These are phyloP conservation scores for Glaucidium brasilianum DNA, from an alignment of 2,113 vertebrate genomes.

Conservation along the genomic window DNA sequence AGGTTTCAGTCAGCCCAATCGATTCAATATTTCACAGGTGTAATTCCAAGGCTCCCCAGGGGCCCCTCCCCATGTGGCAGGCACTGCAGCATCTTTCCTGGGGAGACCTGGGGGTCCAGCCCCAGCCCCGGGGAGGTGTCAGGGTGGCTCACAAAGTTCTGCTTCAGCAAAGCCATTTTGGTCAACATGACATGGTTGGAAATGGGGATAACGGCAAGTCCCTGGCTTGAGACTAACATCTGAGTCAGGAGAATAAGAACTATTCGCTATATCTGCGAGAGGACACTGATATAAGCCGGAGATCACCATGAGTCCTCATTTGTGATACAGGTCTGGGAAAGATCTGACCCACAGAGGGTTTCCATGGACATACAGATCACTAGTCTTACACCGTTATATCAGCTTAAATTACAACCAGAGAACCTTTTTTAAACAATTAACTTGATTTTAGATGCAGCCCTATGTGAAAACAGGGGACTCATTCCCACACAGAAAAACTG, in stretches of 20 bases:
- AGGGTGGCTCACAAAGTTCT: neutral
- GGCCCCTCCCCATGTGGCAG: accelerated
- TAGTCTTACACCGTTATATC: accelerated
- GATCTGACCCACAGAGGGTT: neutral
- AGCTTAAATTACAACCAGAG: neutral
- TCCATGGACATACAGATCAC: neutral
- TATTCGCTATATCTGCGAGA: no score
- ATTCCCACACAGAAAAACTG: neutral
- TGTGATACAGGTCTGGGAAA: neutral
- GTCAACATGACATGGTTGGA: accelerated
- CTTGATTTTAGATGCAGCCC: accelerated
- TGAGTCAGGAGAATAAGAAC: neutral
- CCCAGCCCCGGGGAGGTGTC: accelerated
- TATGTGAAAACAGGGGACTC: no score
- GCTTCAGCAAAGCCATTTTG: neutral
- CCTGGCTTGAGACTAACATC: neutral
- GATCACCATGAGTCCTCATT: accelerated
- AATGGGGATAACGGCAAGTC: neutral
- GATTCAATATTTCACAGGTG: accelerated
- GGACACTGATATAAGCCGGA: accelerated
- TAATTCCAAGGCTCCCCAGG: no score
- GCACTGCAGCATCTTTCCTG: neutral
- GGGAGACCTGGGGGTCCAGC: neutral
- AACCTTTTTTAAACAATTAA: no score
- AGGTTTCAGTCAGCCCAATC: neutral